Conservation (phyloP, 2,797 vertebrate genomes). For the Eulemur albifrons region DNA sequence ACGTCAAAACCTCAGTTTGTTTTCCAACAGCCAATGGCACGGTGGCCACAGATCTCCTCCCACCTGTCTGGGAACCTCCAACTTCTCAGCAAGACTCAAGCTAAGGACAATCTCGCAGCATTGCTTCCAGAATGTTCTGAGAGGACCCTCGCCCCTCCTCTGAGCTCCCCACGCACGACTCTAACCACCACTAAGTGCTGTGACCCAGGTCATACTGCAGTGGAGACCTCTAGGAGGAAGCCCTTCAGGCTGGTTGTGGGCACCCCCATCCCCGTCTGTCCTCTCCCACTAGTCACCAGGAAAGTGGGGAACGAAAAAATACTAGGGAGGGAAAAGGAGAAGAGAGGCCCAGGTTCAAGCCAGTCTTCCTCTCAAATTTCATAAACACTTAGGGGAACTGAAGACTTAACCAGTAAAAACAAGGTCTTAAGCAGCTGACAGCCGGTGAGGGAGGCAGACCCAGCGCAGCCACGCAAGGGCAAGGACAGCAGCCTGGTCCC, state of each 20-base stretch:
- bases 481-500: no score
- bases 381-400: not conserved
- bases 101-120: not conserved
- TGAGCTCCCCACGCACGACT: not conserved
- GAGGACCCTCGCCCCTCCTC: rapidly evolving
- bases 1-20: not conserved
- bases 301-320: not conserved
- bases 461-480: no score
- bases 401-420: not conserved
- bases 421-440: not conserved
- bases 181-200: not conserved
- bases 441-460: no score
- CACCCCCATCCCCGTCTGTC: not conserved
- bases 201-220: rapidly evolving
- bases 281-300: not conserved
- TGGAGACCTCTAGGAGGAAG: not conserved
- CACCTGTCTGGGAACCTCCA: rapidly evolving
- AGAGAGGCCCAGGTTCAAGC: not conserved
- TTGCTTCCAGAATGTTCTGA: not conserved
- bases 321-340: not conserved
- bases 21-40: not conserved
- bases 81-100: not conserved
- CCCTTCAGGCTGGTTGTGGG: rapidly evolving
- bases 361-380: not conserved
- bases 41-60: rapidly evolving